A percentile compares a stretch with the other conserved stretches of the same genome.
Evolutionary conservation across 2,113 vertebrate species (phyloP).

Genomic region (Agelaius phoeniceus): DNA sequence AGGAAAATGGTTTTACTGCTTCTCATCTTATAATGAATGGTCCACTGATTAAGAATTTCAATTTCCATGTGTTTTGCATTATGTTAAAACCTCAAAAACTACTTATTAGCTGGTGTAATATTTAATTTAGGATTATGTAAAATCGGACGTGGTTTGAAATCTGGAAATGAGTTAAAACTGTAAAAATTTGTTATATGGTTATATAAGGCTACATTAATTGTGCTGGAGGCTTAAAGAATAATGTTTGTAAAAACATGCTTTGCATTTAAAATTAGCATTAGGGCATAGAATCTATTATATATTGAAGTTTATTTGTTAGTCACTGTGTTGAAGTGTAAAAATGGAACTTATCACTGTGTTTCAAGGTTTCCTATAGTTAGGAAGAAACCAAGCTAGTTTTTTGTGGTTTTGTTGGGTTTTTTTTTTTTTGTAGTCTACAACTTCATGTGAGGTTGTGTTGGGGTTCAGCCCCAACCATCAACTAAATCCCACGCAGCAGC

Average conservation of each 20-base stretch:
- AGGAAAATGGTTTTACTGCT: neutral
- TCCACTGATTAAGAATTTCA: neutral
- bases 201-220: neutral
- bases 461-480: neutral
- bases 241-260: neutral
- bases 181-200: neutral
- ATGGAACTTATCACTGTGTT: neutral
- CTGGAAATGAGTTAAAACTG: neutral
- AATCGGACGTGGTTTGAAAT: neutral
- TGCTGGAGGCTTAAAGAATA: neutral
- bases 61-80: neutral
- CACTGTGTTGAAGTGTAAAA: neutral
- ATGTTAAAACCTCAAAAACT: neutral
- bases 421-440: neutral
- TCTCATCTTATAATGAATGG: neutral
- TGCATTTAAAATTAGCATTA: neutral
- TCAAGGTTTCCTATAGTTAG: neutral
- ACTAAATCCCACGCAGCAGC: neutral
- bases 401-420: too few relatives aligned
- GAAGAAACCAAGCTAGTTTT: neutral
- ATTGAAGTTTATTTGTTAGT: neutral
- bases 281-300: neutral
- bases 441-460: neutral
- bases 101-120: neutral
- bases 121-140: neutral